Evolutionary conservation across 2,888 invertebrate species (phyloP).

Genomic region (Drosophila mimica): DNA sequence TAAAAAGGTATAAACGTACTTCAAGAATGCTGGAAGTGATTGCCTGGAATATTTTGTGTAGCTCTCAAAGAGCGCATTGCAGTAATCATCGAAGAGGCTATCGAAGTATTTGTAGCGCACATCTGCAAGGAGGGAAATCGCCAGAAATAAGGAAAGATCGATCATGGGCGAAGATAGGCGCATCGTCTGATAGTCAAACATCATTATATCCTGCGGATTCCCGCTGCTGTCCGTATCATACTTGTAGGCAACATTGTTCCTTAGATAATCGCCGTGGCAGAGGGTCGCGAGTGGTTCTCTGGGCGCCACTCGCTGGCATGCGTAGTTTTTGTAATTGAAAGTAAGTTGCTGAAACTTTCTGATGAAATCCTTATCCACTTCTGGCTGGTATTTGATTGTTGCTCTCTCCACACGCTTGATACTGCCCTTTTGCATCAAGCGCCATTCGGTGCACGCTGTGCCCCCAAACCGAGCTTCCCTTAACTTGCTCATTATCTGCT

Average conservation of each 20-base stretch:
- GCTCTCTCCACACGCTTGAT: constrained; percentile 54
- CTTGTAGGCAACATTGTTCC: constrained; percentile 84
- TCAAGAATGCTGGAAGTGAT: constrained; percentile 74
- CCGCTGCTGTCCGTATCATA: constrained; percentile 63
- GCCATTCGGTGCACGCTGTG: constrained; percentile 49
- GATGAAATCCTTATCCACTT: constrained; percentile 75
- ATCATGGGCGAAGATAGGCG: constrained; percentile 84
- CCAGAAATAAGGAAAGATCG: constrained; percentile 80
- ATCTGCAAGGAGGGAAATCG: constrained; percentile 75
- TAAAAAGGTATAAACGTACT: constrained; percentile 51
- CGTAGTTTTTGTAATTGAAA: constrained; percentile 52
- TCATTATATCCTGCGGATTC: constrained; percentile 77
- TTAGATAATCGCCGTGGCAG: constrained; percentile 84
- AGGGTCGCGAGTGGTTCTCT: constrained; percentile 81
- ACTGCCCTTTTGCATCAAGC: constrained; percentile 24
- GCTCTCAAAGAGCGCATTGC: constrained; percentile 62
- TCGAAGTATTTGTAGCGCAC: constrained; percentile 78
- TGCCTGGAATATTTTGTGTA: constrained; percentile 39
- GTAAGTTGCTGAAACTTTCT: constrained; percentile 55
- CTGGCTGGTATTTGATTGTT: constrained; percentile 57
- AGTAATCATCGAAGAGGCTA: constrained; percentile 79
- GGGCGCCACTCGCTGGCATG: constrained; percentile 74
- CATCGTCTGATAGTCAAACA: constrained; percentile 85
- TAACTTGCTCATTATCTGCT: constrained; percentile 59
- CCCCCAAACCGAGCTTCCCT: constrained; percentile 75